Evolutionary conservation across 2,888 invertebrate species (phyloP).

Genomic region (Dendrolimus houi): DNA sequence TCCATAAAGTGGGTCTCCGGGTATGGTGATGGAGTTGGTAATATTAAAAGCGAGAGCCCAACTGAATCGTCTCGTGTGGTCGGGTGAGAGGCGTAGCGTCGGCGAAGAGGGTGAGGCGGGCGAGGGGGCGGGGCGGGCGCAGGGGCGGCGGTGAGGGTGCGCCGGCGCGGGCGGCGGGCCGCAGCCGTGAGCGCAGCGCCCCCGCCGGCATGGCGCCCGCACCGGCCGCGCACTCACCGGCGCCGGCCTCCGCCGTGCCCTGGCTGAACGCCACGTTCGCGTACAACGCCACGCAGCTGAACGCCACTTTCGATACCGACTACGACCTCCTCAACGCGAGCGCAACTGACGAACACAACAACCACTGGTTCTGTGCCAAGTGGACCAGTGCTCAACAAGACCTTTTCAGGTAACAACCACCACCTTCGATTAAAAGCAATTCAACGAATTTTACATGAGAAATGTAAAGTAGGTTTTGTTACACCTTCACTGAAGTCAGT

Average conservation of each 20-base stretch:
- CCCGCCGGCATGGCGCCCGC: conserved; percentile 52
- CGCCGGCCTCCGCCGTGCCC: conserved; percentile 61
- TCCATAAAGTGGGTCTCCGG: conserved; percentile 37
- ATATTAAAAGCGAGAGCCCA: conserved; percentile 77
- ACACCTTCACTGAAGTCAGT: too few relatives aligned
- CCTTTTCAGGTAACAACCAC: conserved; percentile 75
- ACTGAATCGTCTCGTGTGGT: conserved; percentile 77
- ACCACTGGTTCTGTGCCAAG: conserved; percentile 80
- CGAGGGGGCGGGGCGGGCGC: conserved; percentile 18
- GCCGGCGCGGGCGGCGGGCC: conserved; percentile 42
- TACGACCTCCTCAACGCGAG: conserved; percentile 66
- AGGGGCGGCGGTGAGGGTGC: conserved; percentile 28
- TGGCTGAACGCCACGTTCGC: conserved; percentile 74
- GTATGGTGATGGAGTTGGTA: conserved; percentile 78
- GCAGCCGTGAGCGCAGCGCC: conserved; percentile 54
- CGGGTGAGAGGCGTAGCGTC: conserved; percentile 44
- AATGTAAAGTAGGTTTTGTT: too few relatives aligned
- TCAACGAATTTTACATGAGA: too few relatives aligned
- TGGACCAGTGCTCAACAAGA: conserved; percentile 89
- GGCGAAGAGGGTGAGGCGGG: conserved; percentile 26
- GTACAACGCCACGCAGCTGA: conserved; percentile 71
- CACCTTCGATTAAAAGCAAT: too few relatives aligned
- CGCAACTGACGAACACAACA: conserved; percentile 59
- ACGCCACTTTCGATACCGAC: conserved; percentile 71
- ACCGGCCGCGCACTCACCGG: conserved; percentile 30